A percentile compares a stretch with the other conserved stretches of the same genome.
phyloP scores from a whole-genome alignment of 2,888 invertebrate genomes.

The Cephus runcator region DNA sequence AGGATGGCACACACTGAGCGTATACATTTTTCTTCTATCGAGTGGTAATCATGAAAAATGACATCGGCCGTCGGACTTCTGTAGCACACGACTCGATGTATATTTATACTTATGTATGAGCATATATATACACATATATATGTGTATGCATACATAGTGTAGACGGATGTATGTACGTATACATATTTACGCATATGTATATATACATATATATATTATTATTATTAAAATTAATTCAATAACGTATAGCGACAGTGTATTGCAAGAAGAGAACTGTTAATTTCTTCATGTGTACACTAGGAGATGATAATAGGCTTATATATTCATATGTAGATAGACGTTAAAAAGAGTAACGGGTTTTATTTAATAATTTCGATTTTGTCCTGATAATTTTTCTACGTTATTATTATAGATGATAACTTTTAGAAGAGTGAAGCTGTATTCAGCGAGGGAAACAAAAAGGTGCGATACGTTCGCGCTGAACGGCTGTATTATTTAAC shows the following conservation, averaged over 20 bases:
- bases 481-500: slow-evolving; percentile 53
- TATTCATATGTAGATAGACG: slow-evolving; percentile 59
- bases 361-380: slow-evolving; percentile 55
- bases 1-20: slow-evolving; percentile 52
- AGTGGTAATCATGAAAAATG: slow-evolving; percentile 17
- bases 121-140: slow-evolving; percentile 3
- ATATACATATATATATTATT: background rate
- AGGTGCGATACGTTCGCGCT: background rate
- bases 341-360: slow-evolving; percentile 53
- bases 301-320: slow-evolving; percentile 50
- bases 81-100: slow-evolving; percentile 18
- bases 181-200: slow-evolving; percentile 9
- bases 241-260: slow-evolving; percentile 3
- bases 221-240: slow-evolving; percentile 12
- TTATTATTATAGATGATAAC: slow-evolving; percentile 55
- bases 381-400: slow-evolving; percentile 59
- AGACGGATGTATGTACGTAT: slow-evolving; percentile 10
- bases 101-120: slow-evolving; percentile 14
- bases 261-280: slow-evolving; percentile 19
- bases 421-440: slow-evolving; percentile 44
- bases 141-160: slow-evolving; percentile 2
- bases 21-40: slow-evolving; percentile 46
- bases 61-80: slow-evolving; percentile 5
- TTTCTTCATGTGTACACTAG: slow-evolving; percentile 46
- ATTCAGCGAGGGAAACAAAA: slow-evolving; percentile 38